Base-by-base conservation (phyloP, 1,140 invertebrate species). In the Cotesia typhae region DNA sequence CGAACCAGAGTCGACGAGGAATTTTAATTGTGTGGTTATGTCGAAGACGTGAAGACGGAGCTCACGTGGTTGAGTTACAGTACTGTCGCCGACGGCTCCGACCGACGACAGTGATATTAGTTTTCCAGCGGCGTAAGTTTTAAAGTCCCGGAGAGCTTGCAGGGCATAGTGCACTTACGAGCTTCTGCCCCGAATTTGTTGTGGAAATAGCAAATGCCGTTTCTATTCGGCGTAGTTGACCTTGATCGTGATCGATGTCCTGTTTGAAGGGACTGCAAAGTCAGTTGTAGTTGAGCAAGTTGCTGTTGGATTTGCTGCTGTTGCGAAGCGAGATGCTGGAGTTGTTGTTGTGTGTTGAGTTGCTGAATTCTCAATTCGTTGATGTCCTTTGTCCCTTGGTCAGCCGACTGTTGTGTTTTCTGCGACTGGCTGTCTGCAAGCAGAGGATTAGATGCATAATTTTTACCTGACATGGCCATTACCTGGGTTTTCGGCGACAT, bases 51-150 rank as follows among this genome's bases (percentile, higher is more conserved):
- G 36, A 2, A 68, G 17, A 12, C 67, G 12, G 4, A 68, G 28
- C 55, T 68, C 67, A 17, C 52, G 53, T 36, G 52, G 67, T 68
- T 53, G 7, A 68, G n/a, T 68, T 37, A 53, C 35, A 17, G 1
- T 59, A 59, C 59, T 70, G 57, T 60, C 67, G 59, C 55, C 67
- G n/a, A 60, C 14, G 9, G 67, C 55, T 47, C 35, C 36, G 1
- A 60, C 53, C 35, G 67, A 47, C 52, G 57, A 60, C 38, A 70
- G 57, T 35, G 7, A 6, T 9, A 4, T 60, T 70, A 70, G 67
- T 70, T 70, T 70, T 28, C 28, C 28, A 1, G 28, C 28, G 28
- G 28, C 28, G 28, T 28, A 28, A 28, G 53, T 55, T 55, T 55
- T 55, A 55, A 55, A 12, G 6, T 55, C 53, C 53, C 53, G 12